These are phyloP conservation scores for Patella caerulea DNA, from an alignment of 2,888 invertebrate genomes.

Conservation along the genomic window DNA sequence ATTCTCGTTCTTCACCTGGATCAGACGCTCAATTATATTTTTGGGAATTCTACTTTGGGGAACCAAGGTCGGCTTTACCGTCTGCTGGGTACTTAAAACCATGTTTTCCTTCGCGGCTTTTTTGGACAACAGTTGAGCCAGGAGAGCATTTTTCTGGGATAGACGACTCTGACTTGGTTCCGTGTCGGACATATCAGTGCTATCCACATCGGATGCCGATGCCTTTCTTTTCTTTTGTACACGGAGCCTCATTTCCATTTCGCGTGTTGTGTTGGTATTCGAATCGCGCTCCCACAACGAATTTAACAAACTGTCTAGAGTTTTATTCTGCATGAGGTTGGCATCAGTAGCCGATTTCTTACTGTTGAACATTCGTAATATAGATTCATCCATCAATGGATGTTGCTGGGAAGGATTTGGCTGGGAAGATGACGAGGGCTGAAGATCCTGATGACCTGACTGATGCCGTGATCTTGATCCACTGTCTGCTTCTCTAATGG, in stretches of 20 bases:
- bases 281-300: conserved; percentile 56
- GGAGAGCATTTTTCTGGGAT: conserved; percentile 59
- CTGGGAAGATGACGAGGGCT: conserved; percentile 49
- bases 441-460: conserved; percentile 63
- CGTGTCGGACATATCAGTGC: conserved; percentile 45
- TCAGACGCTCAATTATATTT: conserved; percentile 57
- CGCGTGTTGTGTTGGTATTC: conserved; percentile 34
- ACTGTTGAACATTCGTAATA: background rate
- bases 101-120: conserved; percentile 54
- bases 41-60: conserved; percentile 76
- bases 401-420: conserved; percentile 22
- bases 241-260: conserved; percentile 34
- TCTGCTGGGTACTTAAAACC: conserved; percentile 57
- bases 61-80: conserved; percentile 54
- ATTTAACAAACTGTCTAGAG: conserved; percentile 48
- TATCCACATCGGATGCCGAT: conserved; percentile 48
- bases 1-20: conserved; percentile 28
- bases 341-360: conserved; percentile 17
- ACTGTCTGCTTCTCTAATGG: conserved; percentile 50
- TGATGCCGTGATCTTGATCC: conserved; percentile 56
- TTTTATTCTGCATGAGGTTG: conserved; percentile 33
- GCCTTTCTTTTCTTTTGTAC: conserved; percentile 51
- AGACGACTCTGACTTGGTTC: conserved; percentile 45
- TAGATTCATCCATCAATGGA: conserved; percentile 30
- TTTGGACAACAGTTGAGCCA: conserved; percentile 64